phyloP scores from a whole-genome alignment of 2,797 vertebrate species.

The Danio aesculapii region DNA sequence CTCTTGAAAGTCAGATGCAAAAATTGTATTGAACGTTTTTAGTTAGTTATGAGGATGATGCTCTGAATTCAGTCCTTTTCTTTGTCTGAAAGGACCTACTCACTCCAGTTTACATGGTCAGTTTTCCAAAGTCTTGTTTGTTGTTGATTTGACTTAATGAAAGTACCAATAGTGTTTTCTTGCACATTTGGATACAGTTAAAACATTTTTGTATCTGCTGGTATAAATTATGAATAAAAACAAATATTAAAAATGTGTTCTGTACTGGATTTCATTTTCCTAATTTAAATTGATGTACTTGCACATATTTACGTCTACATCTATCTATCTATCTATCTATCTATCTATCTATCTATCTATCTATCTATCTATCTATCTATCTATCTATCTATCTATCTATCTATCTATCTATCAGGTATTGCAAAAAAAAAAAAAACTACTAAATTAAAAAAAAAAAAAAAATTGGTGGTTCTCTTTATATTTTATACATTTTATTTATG shows the following conservation, averaged over 20 bases:
- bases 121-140: slow-evolving; percentile 86
- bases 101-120: slow-evolving; percentile 90
- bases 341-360: too few relatives aligned
- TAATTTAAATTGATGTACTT: too few relatives aligned
- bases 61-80: slow-evolving; percentile 37
- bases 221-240: slow-evolving; percentile 96
- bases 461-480: too few relatives aligned
- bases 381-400: too few relatives aligned
- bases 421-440: too few relatives aligned
- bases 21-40: slow-evolving; percentile 9
- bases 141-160: slow-evolving; percentile 82
- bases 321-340: too few relatives aligned
- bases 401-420: too few relatives aligned
- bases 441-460: too few relatives aligned
- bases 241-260: slow-evolving; percentile 81
- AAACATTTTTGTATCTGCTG: slow-evolving; percentile 96
- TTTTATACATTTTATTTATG: too few relatives aligned
- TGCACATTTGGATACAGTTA: slow-evolving; percentile 97
- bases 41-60: slow-evolving; percentile 1
- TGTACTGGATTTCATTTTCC: neutral
- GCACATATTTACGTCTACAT: too few relatives aligned
- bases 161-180: slow-evolving; percentile 93
- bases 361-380: too few relatives aligned
- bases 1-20: slow-evolving; percentile 73
- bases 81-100: slow-evolving; percentile 69